phyloP scores from a whole-genome alignment of 2,888 invertebrate species.

The Rhopalosiphum nymphaeae region DNA sequence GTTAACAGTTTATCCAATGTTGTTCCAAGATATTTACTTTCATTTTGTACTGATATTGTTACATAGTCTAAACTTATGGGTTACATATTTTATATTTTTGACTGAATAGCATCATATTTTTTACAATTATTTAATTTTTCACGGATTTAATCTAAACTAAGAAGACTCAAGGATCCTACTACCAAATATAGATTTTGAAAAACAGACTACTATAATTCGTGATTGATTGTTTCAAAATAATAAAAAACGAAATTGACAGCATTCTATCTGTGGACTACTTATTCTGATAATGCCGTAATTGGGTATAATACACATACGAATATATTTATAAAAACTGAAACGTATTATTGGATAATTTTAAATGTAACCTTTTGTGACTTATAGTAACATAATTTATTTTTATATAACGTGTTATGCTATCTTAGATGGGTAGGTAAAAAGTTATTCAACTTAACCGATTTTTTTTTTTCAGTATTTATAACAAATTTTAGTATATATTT shows the following conservation, averaged over 20 bases:
- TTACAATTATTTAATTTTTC: not conserved
- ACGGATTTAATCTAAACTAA: not conserved
- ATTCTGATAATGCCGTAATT: not conserved
- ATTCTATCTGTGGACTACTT: not conserved
- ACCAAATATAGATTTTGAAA: not conserved
- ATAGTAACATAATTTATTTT: not conserved
- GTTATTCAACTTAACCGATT: not conserved
- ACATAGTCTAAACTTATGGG: not conserved
- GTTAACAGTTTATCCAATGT: not conserved
- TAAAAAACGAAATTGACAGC: not conserved
- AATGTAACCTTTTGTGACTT: not conserved
- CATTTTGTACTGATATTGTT: not conserved
- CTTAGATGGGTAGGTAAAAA: not conserved
- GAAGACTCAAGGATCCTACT: no score
- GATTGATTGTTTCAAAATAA: not conserved
- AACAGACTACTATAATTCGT: not conserved
- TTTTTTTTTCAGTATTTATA: no score
- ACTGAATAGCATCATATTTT: not conserved
- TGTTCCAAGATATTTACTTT: not conserved
- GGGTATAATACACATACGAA: not conserved
- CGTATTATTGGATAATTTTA: not conserved
- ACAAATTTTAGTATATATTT: not conserved
- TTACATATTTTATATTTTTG: not conserved
- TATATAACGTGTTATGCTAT: not conserved
- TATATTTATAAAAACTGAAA: not conserved